Conservation (phyloP, 2,113 vertebrate species). For the Bettongia penicillata region DNA sequence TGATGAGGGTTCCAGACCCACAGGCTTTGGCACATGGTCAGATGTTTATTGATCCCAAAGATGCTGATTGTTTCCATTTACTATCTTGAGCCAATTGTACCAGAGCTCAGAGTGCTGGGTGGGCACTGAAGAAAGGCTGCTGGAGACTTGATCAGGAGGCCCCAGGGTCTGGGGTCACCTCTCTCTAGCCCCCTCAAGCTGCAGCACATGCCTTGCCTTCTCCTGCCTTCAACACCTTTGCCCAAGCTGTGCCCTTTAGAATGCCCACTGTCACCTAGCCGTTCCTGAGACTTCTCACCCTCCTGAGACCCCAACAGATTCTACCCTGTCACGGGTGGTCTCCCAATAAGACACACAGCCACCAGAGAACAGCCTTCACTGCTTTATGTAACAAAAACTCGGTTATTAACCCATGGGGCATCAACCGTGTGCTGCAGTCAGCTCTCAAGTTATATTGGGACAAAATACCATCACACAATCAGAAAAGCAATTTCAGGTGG, state of each 20-base stretch:
- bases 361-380: constrained; percentile 43
- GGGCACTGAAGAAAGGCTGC: no score
- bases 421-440: constrained; percentile 50
- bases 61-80: no score
- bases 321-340: background rate
- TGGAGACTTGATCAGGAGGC: no score
- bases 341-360: constrained; percentile 43
- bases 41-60: no score
- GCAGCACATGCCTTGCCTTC: background rate
- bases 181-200: background rate
- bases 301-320: background rate
- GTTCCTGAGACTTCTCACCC: background rate
- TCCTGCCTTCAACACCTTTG: background rate
- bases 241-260: background rate
- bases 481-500: constrained; percentile 55
- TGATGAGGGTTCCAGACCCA: no score
- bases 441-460: constrained; percentile 64
- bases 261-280: no score
- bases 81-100: no score
- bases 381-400: constrained; percentile 81
- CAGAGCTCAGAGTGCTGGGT: no score
- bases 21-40: no score
- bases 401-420: constrained; percentile 66
- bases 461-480: constrained; percentile 75
- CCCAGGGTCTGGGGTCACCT: background rate